phyloP scores from a whole-genome alignment of 2,113 vertebrate genomes.

The Pyrgilauda ruficollis region DNA sequence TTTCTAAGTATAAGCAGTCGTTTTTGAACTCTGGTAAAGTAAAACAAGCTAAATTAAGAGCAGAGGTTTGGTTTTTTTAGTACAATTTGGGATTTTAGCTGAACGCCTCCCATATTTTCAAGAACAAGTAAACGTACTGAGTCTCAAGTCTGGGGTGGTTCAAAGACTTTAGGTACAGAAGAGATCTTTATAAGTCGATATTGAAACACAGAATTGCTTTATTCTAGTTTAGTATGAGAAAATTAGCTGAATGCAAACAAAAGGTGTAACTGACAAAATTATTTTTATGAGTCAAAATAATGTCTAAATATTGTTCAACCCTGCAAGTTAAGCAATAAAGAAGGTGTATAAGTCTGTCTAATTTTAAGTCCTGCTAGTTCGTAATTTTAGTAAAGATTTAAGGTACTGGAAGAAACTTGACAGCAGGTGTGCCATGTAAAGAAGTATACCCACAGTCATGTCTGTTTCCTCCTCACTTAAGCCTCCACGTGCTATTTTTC shows the following conservation, averaged over 20 bases:
- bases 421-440: background rate
- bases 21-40: background rate
- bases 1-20: background rate
- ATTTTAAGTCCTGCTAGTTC: background rate
- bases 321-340: background rate
- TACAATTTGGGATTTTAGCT: background rate
- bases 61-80: accelerated
- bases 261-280: background rate
- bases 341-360: background rate
- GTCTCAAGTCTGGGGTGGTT: background rate
- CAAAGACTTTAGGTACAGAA: background rate
- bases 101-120: background rate
- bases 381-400: background rate
- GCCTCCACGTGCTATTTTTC: background rate
- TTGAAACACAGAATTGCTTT: background rate
- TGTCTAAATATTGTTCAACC: background rate
- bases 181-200: background rate
- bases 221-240: background rate
- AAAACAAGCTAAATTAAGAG: background rate
- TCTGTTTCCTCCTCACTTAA: background rate
- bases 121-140: background rate
- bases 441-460: background rate
- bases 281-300: background rate
- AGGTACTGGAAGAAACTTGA: background rate
- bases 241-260: background rate